These are phyloP conservation scores for Uropsilus gracilis DNA, from an alignment of 2,113 vertebrate species.

Conservation along the genomic window DNA sequence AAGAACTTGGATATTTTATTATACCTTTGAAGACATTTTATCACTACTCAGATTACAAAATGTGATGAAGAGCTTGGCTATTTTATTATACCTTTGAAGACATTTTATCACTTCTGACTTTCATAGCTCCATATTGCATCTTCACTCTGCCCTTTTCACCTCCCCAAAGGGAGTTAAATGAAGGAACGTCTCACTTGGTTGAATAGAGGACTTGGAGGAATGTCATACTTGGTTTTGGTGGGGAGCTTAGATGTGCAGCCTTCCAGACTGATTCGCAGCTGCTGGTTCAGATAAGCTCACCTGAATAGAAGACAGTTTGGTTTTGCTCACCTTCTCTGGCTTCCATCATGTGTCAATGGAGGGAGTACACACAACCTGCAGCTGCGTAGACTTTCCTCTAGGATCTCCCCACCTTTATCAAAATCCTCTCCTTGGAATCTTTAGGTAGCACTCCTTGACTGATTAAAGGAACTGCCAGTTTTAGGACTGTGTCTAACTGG, in stretches of 20 bases:
- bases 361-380: not conserved
- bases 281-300: not conserved
- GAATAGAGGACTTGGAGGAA: conserved; percentile 13
- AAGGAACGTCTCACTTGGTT: not conserved
- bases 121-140: not conserved
- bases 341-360: not conserved
- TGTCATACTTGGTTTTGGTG: conserved; percentile 15
- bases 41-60: not conserved
- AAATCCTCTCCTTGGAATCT: not conserved
- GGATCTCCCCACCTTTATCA: not conserved
- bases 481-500: not conserved
- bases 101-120: not conserved
- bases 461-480: not conserved
- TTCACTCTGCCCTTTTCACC: not conserved
- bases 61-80: not conserved
- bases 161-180: not conserved
- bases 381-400: not conserved
- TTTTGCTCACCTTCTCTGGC: not conserved
- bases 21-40: not conserved
- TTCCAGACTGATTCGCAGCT: too few relatives aligned
- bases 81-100: not conserved
- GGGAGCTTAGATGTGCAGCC: not conserved
- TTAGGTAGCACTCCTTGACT: not conserved
- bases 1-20: conserved; percentile 30
- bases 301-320: not conserved